These are phyloP conservation scores for Pseudobourletiella spinata DNA, from an alignment of 1,140 invertebrate genomes.

Conservation along the genomic window DNA sequence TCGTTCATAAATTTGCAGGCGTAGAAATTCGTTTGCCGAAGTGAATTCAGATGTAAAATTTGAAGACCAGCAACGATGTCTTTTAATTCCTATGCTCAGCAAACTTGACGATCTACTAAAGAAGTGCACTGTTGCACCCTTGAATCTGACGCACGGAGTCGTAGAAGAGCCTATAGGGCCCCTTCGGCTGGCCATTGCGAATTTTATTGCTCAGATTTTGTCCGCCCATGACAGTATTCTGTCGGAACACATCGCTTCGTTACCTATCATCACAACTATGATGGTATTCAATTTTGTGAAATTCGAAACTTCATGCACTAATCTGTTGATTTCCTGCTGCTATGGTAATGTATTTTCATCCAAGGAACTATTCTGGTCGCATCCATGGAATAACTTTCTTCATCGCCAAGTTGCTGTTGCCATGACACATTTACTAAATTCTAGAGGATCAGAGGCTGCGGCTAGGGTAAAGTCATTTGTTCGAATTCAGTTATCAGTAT, in stretches of 20 bases:
- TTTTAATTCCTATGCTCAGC: slow-evolving; percentile 2
- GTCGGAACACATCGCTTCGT: slow-evolving; percentile 5
- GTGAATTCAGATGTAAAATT: background rate
- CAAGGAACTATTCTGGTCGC: slow-evolving; percentile 26
- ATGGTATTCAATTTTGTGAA: background rate
- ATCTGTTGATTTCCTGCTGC: background rate
- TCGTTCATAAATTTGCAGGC: slow-evolving; percentile 10
- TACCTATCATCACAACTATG: slow-evolving; percentile 1
- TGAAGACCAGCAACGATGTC: slow-evolving; percentile 2
- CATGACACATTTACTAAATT: slow-evolving; percentile 16
- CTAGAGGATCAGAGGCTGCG: background rate
- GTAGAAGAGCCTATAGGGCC: slow-evolving; percentile 22
- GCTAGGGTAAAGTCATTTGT: background rate
- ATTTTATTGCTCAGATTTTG: slow-evolving; percentile 28
- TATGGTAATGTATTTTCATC: too few species aligned
- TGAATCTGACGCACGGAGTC: slow-evolving; percentile 19
- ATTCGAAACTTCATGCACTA: background rate
- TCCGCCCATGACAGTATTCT: slow-evolving; percentile 13
- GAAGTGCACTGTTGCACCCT: background rate
- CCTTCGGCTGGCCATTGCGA: slow-evolving; percentile 23
- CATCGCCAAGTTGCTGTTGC: slow-evolving; percentile 23
- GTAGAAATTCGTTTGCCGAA: slow-evolving; percentile 14
- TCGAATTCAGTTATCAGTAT: too few species aligned
- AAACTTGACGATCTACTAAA: slow-evolving; percentile 7
- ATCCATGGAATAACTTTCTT: slow-evolving; percentile 32